Base-by-base conservation (phyloP, 2,113 vertebrate genomes). In the Lepidothrix coronata region DNA sequence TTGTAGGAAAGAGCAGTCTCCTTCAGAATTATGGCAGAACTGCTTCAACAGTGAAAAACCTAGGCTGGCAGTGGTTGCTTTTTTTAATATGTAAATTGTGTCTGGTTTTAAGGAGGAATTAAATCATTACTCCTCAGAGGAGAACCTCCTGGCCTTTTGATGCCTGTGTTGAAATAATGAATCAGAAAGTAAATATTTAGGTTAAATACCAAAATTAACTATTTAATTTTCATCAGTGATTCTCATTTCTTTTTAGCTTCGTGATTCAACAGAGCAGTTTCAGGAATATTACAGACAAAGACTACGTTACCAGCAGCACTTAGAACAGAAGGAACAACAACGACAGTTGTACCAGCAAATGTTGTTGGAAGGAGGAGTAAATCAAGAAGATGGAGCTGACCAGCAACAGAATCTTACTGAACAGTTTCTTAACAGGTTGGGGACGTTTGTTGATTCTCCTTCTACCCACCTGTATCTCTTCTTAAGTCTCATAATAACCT, bases 301-400 rank as follows among this genome's bases (percentile, higher is more conserved):
- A 6, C 95, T 99, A n/a, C 99, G 99, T 4, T 99, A 99, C 81
- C 99, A 99, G 95, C 99, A 99, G 95, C 99, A 99, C 95, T 97
- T 99, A n/a, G 99, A 99, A 72, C 99, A 99, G 97, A 99, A 99
- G 28, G 99, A 99, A 93, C 99, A 99, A 55, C 99, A 99, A 62
- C 97, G 98, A 33, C 99, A 99, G 90, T 97, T 99, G 49, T 99
- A 99, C 93, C 99, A 99, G 96, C 99, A 99, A 91, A 99, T 99
- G 99, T 95, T 99, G 82, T 96, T 99, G 46, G 99, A 99, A 96
- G 99, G 99, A 92, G 99, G 99, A 8, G 99, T 99, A 75, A 98
- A 98, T 95, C 99, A 98, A 11, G 98, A 98, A 71, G 98, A 99
- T 15, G 98, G 98, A 19, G 96, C 98, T 87, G 98, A 98, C 35